Evolutionary conservation across 1,140 invertebrate species (phyloP).

Genomic region (Leptinotarsa defecta): DNA sequence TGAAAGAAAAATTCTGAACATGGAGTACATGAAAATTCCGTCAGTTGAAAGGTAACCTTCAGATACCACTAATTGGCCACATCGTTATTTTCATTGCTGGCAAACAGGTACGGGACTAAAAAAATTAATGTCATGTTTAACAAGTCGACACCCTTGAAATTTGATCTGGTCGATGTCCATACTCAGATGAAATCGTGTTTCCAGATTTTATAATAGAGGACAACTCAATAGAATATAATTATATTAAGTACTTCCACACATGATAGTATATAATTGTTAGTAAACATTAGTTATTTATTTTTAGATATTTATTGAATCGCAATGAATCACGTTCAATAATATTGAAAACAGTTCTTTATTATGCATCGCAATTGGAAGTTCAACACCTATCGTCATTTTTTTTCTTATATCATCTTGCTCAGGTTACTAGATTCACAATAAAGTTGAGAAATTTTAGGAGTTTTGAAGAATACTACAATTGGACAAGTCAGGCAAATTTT

Average conservation of each 20-base stretch:
- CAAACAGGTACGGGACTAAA: not conserved
- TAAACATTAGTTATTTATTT: not conserved
- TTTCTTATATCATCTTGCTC: too few relatives aligned
- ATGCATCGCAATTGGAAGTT: too few relatives aligned
- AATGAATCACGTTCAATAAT: too few relatives aligned
- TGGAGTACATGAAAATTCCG: not conserved
- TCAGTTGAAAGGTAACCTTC: not conserved
- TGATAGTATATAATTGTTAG: not conserved
- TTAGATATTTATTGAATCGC: too few relatives aligned
- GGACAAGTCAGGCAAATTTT: too few relatives aligned
- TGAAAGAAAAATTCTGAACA: too few relatives aligned
- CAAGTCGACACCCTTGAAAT: not conserved
- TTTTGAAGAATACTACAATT: too few relatives aligned
- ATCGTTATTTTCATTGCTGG: not conserved
- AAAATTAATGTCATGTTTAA: not conserved
- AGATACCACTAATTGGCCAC: not conserved
- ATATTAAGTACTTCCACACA: not conserved
- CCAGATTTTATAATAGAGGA: not conserved
- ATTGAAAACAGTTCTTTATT: too few relatives aligned
- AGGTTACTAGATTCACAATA: too few relatives aligned
- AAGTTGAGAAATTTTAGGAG: too few relatives aligned
- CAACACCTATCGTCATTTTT: too few relatives aligned
- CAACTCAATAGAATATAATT: not conserved
- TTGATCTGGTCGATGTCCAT: conserved; percentile 8
- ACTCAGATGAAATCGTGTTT: not conserved